Base-by-base conservation (phyloP, 2,113 vertebrate species). In the Myxocyprinus asiaticus region DNA sequence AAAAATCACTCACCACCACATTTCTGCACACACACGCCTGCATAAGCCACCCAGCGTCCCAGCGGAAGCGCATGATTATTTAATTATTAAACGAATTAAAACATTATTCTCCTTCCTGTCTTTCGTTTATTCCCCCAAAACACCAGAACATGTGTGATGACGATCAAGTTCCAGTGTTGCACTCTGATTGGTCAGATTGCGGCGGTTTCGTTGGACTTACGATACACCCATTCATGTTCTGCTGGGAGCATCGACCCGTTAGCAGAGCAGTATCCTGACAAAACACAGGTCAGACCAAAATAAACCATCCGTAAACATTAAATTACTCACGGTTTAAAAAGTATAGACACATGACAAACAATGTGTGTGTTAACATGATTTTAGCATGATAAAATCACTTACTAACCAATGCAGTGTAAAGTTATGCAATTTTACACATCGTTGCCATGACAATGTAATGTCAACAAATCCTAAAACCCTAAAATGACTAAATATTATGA, bases 201-300 rank as follows among this genome's bases (percentile, higher is more conserved):
- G n/a, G n/a, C 65, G 5, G 66, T 43, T 58, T 7, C 15, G 14
- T 58, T 5, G 6, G 65, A 84, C 86, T 85, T 84, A 84, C 86
- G 56, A 79, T 72, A 71, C 67, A 83, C 12, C 75, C 80, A 71
- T 78, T 77, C 69, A 76, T 73, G 50, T 66, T 67, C 59, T 59
- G 67, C 9, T 50, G 51, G 62, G 67, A 73, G 43, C 44, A 50
- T 56, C 12, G 45, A 43, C 6, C 58, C 59, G 15, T 77, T 45
- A 76, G 42, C 65, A 51, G 70, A 73, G 65, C 51, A 72, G 74
- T 51, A 77, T 63, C 80, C 80, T 84, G 80, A 55, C 70, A 76
- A 82, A 73, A 82, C 14, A 85, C 44, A 74, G 15, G 22, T 67
- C 64, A 66, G 47, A 55, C 6, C n/a, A 74, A 22, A 56, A 33